Conservation (phyloP, 2,113 vertebrate species). For the Nothocercus nigrocapillus region DNA sequence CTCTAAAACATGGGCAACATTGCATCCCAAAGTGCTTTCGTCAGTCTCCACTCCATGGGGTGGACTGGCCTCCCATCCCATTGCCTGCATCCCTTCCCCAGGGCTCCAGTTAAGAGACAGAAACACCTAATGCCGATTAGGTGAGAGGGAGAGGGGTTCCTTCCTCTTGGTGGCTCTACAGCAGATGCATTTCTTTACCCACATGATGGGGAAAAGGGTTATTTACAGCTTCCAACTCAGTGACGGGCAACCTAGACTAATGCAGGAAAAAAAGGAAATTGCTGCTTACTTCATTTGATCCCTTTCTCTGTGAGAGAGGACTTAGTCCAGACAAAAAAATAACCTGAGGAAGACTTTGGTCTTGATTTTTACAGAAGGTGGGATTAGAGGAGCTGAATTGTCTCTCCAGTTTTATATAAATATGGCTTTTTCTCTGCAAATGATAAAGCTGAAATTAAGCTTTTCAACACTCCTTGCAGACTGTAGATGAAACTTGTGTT, state of each 20-base stretch:
- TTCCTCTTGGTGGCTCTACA: background rate
- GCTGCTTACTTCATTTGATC: background rate
- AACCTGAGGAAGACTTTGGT: background rate
- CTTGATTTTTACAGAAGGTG: background rate
- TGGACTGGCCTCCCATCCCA: background rate
- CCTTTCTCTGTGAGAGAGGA: background rate
- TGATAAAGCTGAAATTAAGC: background rate
- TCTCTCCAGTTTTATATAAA: background rate
- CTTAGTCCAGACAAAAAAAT: background rate
- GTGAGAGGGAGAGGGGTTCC: background rate
- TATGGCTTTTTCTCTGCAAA: background rate
- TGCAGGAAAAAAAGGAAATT: background rate
- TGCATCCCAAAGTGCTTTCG: background rate
- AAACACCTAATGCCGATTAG: background rate
- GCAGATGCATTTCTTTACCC: background rate
- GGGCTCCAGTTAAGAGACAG: background rate
- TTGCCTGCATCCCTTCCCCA: background rate
- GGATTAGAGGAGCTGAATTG: background rate
- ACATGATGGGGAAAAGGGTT: fast-evolving
- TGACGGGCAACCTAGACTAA: background rate
- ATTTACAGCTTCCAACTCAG: background rate
- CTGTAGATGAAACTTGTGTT: background rate
- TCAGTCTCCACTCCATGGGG: background rate
- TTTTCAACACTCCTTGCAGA: background rate
- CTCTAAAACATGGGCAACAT: background rate